These are phyloP conservation scores for Autographa gamma DNA, from an alignment of 2,888 invertebrate species.

Conservation along the genomic window DNA sequence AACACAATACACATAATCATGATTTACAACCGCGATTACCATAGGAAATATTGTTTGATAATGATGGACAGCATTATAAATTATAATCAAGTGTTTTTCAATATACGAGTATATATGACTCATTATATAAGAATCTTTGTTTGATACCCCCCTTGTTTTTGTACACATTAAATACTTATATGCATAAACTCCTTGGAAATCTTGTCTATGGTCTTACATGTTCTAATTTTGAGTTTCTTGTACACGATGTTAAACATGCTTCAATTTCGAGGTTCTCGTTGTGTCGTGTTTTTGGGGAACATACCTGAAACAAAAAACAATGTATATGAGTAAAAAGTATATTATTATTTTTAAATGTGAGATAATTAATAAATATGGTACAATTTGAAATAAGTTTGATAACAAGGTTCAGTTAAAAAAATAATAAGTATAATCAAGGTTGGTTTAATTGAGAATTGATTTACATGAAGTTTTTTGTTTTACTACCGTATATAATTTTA, in stretches of 20 bases:
- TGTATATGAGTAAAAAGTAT: background rate
- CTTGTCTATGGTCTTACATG: background rate
- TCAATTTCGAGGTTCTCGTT: background rate
- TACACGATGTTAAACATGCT: background rate
- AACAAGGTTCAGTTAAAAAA: too few relatives aligned
- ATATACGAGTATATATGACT: background rate
- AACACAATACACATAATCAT: background rate
- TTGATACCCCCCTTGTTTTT: too few relatives aligned
- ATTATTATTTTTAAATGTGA: too few relatives aligned
- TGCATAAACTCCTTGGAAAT: background rate
- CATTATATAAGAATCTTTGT: background rate
- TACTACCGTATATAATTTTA: background rate
- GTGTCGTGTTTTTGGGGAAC: background rate
- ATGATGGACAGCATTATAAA: background rate
- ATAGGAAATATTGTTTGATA: background rate
- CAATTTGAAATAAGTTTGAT: too few relatives aligned
- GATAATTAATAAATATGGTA: too few relatives aligned
- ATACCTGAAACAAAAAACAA: slow-evolving; percentile 18
- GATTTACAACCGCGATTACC: background rate
- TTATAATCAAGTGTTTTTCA: background rate
- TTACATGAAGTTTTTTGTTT: too few relatives aligned
- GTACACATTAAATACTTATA: background rate
- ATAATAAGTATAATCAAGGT: too few relatives aligned
- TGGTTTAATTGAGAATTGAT: too few relatives aligned
- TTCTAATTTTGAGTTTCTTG: background rate